A percentile compares a stretch with the other conserved stretches of the same genome.
These are phyloP conservation scores for Mus caroli DNA, from an alignment of 2,797 vertebrate species.

Conservation along the genomic window DNA sequence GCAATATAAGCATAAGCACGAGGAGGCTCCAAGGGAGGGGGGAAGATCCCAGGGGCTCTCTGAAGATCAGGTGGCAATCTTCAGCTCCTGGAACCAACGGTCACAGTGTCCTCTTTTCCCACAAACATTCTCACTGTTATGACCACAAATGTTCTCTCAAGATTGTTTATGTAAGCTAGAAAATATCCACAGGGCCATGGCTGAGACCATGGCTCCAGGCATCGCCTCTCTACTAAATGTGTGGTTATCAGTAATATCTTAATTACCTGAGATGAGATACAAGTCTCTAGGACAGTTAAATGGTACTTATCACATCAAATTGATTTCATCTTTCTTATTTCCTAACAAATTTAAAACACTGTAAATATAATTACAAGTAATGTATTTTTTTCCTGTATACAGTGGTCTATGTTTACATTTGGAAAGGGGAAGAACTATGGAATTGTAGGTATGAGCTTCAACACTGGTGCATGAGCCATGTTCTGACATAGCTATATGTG, in stretches of 20 bases:
- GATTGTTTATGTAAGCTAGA: too few species aligned
- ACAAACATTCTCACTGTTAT: too few species aligned
- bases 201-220: too few species aligned
- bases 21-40: too few species aligned
- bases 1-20: too few species aligned
- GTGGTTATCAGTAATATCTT: not conserved
- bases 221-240: too few species aligned
- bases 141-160: too few species aligned
- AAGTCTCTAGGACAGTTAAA: not conserved
- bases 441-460: not conserved
- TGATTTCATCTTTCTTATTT: not conserved
- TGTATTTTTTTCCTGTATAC: not conserved
- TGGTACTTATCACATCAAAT: conserved; percentile 14
- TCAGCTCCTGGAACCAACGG: too few species aligned
- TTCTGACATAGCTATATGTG: not conserved
- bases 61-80: too few species aligned
- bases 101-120: too few species aligned
- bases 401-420: not conserved
- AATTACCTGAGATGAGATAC: not conserved
- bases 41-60: too few species aligned
- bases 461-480: not conserved
- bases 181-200: too few species aligned
- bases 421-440: not conserved
- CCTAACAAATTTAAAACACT: not conserved
- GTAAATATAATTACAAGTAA: not conserved